Percentiles rank a stretch among this genome's conserved stretches.
phyloP scores from a whole-genome alignment of 1,140 invertebrate genomes.

The Phocides pigmalion region DNA sequence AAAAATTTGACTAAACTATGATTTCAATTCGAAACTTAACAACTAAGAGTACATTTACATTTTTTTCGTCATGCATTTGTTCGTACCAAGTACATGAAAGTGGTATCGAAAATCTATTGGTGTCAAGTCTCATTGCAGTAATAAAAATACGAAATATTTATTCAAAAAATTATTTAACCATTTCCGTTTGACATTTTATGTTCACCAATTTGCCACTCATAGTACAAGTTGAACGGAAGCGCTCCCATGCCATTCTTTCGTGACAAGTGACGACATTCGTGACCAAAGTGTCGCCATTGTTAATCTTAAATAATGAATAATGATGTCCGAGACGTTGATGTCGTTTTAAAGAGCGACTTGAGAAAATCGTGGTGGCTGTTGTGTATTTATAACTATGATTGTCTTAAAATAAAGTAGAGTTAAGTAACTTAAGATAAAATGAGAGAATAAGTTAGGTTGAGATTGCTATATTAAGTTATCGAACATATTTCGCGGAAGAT shows the following conservation, averaged over 20 bases:
- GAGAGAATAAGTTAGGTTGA: not conserved
- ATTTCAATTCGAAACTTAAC: too few relatives aligned
- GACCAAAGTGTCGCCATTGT: conserved; percentile 7
- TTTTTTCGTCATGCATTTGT: too few relatives aligned
- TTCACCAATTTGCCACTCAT: not conserved
- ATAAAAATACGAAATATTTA: too few relatives aligned
- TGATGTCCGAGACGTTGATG: conserved; percentile 15
- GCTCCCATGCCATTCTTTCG: conserved; percentile 8
- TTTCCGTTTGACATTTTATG: not conserved
- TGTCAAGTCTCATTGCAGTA: too few relatives aligned
- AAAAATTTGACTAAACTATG: too few relatives aligned
- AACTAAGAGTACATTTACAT: too few relatives aligned
- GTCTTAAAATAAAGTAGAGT: not conserved
- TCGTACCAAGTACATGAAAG: too few relatives aligned
- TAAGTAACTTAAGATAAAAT: not conserved
- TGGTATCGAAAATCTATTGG: too few relatives aligned
- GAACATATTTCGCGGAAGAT: not conserved
- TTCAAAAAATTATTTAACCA: not conserved
- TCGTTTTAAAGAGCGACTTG: conserved; percentile 7
- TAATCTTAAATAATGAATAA: conserved; percentile 20
- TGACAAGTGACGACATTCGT: not conserved
- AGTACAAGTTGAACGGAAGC: conserved; percentile 1
- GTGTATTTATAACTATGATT: not conserved
- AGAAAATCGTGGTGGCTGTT: conserved; percentile 6
- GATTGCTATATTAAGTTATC: not conserved